A percentile compares a stretch with the other conserved stretches of the same genome.
Conservation (phyloP, 2,888 invertebrate species). For the Hyalella azteca region DNA sequence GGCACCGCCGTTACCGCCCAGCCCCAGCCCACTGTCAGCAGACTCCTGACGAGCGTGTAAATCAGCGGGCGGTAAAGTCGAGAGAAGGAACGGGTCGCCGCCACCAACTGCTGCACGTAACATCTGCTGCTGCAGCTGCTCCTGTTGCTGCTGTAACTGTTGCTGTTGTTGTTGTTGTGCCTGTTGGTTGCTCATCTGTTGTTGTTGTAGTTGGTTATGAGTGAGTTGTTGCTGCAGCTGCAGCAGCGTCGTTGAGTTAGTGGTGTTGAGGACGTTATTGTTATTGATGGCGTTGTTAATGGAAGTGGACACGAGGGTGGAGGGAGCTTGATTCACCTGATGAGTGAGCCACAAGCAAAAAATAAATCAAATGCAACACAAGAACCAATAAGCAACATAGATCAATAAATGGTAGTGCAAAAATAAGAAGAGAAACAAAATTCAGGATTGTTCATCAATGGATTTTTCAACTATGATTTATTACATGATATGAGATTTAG, state of each 20-base stretch:
- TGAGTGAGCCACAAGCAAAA: constrained; percentile 7
- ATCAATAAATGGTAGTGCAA: background rate
- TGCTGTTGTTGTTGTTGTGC: constrained; percentile 68
- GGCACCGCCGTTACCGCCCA: constrained; percentile 83
- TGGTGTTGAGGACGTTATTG: constrained; percentile 51
- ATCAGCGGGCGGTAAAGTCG: constrained; percentile 69
- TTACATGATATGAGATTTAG: no score
- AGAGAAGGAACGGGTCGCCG: constrained; percentile 48
- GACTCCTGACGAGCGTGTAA: constrained; percentile 90
- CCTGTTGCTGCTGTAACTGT: constrained; percentile 41
- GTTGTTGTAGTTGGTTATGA: constrained; percentile 59
- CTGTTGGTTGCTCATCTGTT: constrained; percentile 67
- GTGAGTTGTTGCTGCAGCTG: constrained; percentile 59
- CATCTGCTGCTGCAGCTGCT: constrained; percentile 52
- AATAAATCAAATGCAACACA: constrained; percentile 3
- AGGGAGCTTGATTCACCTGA: constrained; percentile 16
- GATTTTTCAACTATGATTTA: no score
- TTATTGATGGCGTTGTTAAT: constrained; percentile 35
- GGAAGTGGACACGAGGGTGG: constrained; percentile 23
- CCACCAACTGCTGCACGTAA: constrained; percentile 19
- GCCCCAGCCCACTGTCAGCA: constrained; percentile 84
- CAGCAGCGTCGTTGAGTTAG: constrained; percentile 53
- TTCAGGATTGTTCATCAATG: no score
- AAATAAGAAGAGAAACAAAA: background rate
- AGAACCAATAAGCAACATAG: background rate